Base-by-base conservation (phyloP, 2,888 invertebrate species). In the Dolichopus griseipennis region DNA sequence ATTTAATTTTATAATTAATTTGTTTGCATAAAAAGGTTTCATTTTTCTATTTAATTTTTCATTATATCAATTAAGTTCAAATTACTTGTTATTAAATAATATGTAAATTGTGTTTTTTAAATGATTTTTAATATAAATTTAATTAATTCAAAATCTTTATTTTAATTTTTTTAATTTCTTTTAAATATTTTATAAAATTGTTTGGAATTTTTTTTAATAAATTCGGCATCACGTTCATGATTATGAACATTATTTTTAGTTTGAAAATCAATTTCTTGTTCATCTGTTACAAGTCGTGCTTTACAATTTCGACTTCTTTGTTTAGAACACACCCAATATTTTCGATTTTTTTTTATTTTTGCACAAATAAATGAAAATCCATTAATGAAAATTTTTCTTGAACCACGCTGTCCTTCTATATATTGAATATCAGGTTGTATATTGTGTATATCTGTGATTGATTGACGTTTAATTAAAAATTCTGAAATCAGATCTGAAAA, bases 291-390 rank as follows among this genome's bases (percentile, higher is more conserved):
- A 5, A 79, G 69, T 5, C 79, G 74, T 0, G 78, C 79, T 66
- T 77, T 79, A 67, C 79, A 79, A 66, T 76, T 77, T 66, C 72
- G 73, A 70, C 77, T 78, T 6, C 79, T 75, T 67, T 78, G 78
- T 67, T 77, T 78, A 1, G 77, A 72, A 67, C 79, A 79, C 6
- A 77, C 76, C 78, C 78, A 79, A 73, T 79, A 79, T 69, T 78
- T 79, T 41, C 78, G 74, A 69, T 72, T 70, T 33, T 74, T 75
- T 68, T 74, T 75, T 15, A 73, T 71, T 73, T 78, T 78, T 0
- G 77, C 75, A 70, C 78, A 78, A 66, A 78, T 75, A 68, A 76
- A 79, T 5, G 77, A 74, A 71, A 73, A 74, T 21, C 76, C 76
- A 68, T 72, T 71, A 61, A 73, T 76, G 34, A 78, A 68, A 66